Percentiles rank a stretch among this genome's conserved stretches.
phyloP scores from a whole-genome alignment of 2,888 invertebrate genomes.

The Acleris cristana region DNA sequence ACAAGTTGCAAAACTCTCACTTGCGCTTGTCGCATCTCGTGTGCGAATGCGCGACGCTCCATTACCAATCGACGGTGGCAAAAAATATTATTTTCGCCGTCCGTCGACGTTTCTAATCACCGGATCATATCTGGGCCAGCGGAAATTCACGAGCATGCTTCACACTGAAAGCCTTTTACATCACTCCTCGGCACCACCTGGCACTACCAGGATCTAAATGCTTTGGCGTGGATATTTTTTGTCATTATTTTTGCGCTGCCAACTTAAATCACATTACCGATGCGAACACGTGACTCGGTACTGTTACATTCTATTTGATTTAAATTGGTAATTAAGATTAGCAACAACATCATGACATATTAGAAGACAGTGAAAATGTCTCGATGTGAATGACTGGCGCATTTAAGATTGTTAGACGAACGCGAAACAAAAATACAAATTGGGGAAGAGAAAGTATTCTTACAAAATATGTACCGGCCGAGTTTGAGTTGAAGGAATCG shows the following conservation, averaged over 20 bases:
- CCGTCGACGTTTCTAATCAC: conserved; percentile 78
- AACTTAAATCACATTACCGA: conserved; percentile 59
- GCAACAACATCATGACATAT: conserved; percentile 64
- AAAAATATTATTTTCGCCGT: conserved; percentile 78
- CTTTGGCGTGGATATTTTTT: conserved; percentile 64
- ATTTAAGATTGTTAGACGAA: conserved; percentile 62
- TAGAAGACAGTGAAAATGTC: conserved; percentile 66
- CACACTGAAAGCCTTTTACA: conserved; percentile 81
- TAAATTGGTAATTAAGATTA: conserved; percentile 72
- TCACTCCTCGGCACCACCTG: conserved; percentile 68
- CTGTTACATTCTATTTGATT: conserved; percentile 62
- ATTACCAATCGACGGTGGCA: conserved; percentile 75
- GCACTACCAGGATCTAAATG: conserved; percentile 75
- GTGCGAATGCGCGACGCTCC: conserved; percentile 68
- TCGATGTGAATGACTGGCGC: conserved; percentile 66
- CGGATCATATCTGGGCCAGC: conserved; percentile 76
- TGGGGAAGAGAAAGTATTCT: conserved; percentile 74
- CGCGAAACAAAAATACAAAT: conserved; percentile 56
- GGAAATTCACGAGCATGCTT: conserved; percentile 76
- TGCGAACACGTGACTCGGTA: conserved; percentile 64
- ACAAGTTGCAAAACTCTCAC: conserved; percentile 81
- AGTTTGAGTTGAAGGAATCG: conserved; percentile 23
- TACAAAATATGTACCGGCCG: conserved; percentile 48
- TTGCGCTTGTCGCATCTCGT: conserved; percentile 75
- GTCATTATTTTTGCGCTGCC: conserved; percentile 54